Percentiles rank a stretch among this genome's conserved stretches.
Conservation (phyloP, 2,113 vertebrate genomes). For the Epinephelus lanceolatus region DNA sequence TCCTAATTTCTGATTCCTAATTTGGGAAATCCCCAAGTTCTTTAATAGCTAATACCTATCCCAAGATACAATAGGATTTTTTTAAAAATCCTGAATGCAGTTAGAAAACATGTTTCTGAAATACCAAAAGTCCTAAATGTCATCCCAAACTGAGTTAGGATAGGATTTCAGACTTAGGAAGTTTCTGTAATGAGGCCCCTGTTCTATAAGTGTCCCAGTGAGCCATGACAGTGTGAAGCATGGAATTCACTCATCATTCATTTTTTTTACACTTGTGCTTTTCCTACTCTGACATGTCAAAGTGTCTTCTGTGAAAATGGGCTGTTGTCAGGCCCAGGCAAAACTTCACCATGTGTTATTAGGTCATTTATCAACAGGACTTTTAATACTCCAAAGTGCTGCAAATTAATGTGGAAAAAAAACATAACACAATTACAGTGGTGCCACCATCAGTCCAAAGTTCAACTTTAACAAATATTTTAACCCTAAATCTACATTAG, state of each 20-base stretch:
- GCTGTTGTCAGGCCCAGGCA: neutral
- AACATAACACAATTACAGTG: neutral
- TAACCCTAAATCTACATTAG: neutral
- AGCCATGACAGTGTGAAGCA: neutral
- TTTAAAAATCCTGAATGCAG: too few relatives aligned
- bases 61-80: too few relatives aligned
- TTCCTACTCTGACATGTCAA: neutral
- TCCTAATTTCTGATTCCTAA: too few relatives aligned
- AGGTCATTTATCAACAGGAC: neutral
- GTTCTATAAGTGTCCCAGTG: neutral
- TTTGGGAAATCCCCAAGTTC: too few relatives aligned
- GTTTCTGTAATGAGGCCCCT: too few relatives aligned
- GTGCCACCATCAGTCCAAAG: neutral
- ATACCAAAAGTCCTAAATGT: too few relatives aligned
- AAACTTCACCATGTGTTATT: neutral
- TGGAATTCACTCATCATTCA: neutral
- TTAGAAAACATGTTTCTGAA: too few relatives aligned
- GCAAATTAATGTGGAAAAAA: neutral
- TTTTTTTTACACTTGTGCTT: neutral
- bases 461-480: neutral
- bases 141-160: too few relatives aligned
- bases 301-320: neutral
- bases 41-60: too few relatives aligned
- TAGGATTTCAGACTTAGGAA: too few relatives aligned
- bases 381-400: neutral